These are phyloP conservation scores for Mycteria americana DNA, from an alignment of 2,797 vertebrate genomes.

Conservation along the genomic window DNA sequence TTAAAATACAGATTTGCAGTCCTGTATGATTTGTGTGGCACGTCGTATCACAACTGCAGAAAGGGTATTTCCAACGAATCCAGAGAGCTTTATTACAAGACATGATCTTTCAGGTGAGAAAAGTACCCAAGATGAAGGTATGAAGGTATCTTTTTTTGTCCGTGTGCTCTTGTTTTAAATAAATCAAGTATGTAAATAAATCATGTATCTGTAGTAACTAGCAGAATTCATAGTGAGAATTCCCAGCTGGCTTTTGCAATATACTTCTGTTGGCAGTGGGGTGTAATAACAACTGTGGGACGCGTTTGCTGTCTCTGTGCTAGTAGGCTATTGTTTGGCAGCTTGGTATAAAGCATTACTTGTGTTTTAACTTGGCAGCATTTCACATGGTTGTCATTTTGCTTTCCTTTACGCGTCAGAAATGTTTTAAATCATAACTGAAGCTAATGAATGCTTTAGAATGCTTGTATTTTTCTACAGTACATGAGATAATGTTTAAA, in stretches of 20 bases:
- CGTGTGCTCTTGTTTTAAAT: background rate
- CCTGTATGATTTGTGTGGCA: slow-evolving; percentile 98
- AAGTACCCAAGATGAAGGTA: background rate
- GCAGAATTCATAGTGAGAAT: background rate
- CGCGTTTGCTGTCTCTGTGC: background rate
- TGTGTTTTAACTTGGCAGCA: background rate
- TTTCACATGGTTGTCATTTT: background rate
- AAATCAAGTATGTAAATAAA: background rate
- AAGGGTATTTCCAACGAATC: slow-evolving; percentile 75
- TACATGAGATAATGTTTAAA: background rate
- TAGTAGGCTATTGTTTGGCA: background rate
- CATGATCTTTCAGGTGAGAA: slow-evolving; percentile 93
- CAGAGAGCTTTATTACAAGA: slow-evolving; percentile 93
- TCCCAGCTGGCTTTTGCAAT: background rate
- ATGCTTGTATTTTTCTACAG: background rate
- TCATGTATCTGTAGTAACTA: background rate
- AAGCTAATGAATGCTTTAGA: background rate
- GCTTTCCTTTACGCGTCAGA: background rate
- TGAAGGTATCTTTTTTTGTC: background rate
- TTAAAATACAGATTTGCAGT: slow-evolving; percentile 88
- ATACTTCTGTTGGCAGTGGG: background rate
- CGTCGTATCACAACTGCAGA: slow-evolving; percentile 89
- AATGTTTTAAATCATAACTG: background rate
- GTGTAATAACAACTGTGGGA: background rate
- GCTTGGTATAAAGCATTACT: background rate